Percentiles rank a stretch among this genome's conserved stretches.
These are phyloP conservation scores for Hybos culiciformis DNA, from an alignment of 2,888 invertebrate species.

Conservation along the genomic window DNA sequence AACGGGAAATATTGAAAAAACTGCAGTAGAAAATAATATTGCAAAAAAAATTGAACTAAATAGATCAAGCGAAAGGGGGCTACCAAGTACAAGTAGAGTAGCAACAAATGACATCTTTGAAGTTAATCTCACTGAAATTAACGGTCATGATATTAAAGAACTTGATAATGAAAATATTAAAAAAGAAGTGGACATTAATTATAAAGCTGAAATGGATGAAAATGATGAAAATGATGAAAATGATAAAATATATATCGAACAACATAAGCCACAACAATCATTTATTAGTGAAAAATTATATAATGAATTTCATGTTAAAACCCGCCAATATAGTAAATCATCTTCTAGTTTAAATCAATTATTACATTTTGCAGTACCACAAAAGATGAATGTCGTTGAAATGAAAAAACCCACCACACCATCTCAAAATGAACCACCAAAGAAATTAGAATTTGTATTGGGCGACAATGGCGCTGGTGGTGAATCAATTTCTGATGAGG, in stretches of 20 bases:
- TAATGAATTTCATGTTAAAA: constrained; percentile 58
- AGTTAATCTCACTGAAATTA: neutral
- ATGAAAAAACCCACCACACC: constrained; percentile 25
- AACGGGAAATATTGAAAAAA: too few relatives aligned
- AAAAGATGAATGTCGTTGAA: constrained; percentile 43
- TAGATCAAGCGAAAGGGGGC: constrained; percentile 10
- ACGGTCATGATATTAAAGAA: neutral
- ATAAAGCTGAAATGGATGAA: neutral
- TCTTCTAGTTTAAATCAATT: constrained; percentile 43
- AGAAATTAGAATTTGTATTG: constrained; percentile 7
- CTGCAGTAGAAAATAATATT: constrained; percentile 17
- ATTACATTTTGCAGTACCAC: constrained; percentile 31
- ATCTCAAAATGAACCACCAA: constrained; percentile 5
- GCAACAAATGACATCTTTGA: neutral
- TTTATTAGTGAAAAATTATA: constrained; percentile 55
- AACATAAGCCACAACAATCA: constrained; percentile 39
- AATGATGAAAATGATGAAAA: neutral
- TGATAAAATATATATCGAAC: neutral
- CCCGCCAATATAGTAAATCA: constrained; percentile 49
- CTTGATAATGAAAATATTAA: neutral
- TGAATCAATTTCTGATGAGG: constrained; percentile 2
- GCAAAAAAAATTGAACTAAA: constrained; percentile 28
- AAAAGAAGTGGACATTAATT: neutral
- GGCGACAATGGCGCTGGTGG: neutral
- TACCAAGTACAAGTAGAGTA: neutral